Conservation (phyloP, 2,797 vertebrate species). For the Limnodromus scolopaceus region DNA sequence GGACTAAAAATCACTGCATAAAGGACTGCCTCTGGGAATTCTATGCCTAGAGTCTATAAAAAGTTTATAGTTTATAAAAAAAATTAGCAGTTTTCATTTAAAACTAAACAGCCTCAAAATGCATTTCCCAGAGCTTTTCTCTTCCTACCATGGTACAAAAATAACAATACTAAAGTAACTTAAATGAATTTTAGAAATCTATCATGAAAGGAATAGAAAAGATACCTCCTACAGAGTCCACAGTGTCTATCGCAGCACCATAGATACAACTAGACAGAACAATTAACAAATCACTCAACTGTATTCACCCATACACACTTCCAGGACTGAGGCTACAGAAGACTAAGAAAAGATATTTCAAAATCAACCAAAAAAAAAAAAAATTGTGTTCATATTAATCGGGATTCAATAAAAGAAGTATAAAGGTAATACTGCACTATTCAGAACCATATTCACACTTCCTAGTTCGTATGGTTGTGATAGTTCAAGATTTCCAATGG, state of each 20-base stretch:
- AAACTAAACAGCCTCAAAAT: background rate
- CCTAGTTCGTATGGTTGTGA: background rate
- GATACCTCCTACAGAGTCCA: background rate
- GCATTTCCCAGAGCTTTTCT: background rate
- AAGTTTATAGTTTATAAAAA: background rate
- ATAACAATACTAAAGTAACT: background rate
- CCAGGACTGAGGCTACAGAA: background rate
- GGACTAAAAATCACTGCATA: background rate
- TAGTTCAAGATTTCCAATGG: background rate
- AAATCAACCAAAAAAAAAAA: background rate
- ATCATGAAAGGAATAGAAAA: background rate
- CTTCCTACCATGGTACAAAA: background rate
- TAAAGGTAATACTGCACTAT: background rate
- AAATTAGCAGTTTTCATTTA: background rate
- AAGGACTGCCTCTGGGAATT: background rate
- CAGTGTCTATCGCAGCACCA: background rate
- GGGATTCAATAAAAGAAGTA: background rate
- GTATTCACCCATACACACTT: background rate
- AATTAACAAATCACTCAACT: background rate
- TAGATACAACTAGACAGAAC: background rate
- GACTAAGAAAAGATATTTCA: background rate
- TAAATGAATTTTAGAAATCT: background rate
- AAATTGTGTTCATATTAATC: background rate
- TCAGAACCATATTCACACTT: background rate
- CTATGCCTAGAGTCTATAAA: background rate